Evolutionary conservation across 2,888 invertebrate genomes (phyloP).

Genomic region (Leucophora obtusa): DNA sequence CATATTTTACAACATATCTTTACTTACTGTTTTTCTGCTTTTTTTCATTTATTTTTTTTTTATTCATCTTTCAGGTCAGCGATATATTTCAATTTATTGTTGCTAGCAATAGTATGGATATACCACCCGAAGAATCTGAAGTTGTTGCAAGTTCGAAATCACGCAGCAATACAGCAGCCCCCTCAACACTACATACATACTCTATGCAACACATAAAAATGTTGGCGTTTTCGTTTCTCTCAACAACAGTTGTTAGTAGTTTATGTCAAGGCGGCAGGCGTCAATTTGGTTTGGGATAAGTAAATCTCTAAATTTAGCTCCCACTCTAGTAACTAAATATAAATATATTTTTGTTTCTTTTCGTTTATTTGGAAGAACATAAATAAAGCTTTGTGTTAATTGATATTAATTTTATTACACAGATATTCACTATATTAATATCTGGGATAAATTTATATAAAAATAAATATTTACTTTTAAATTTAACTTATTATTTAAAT

Average conservation of each 20-base stretch:
- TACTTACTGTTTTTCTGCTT: background rate
- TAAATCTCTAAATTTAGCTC: constrained; percentile 10
- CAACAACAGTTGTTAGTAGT: constrained; percentile 65
- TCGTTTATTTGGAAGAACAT: background rate
- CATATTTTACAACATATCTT: background rate
- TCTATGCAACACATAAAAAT: constrained; percentile 50
- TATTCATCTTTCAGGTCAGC: constrained; percentile 80
- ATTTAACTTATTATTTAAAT: background rate
- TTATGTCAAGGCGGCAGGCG: constrained; percentile 68
- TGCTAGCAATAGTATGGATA: constrained; percentile 75
- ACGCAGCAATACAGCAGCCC: constrained; percentile 73
- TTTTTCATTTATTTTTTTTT: constrained; percentile 5
- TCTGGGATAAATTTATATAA: background rate
- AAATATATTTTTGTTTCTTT: background rate
- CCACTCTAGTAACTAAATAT: background rate
- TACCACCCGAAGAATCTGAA: constrained; percentile 78
- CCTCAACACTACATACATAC: constrained; percentile 64
- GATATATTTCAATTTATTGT: constrained; percentile 85
- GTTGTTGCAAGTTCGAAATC: constrained; percentile 79
- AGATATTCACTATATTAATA: background rate
- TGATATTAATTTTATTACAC: constrained; percentile 29
- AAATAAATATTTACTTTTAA: background rate
- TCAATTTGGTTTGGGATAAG: constrained; percentile 72
- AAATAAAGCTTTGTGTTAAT: constrained; percentile 36
- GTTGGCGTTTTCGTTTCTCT: constrained; percentile 63